Base-by-base conservation (phyloP, 2,113 vertebrate species). In the Oreochromis tanganicae region DNA sequence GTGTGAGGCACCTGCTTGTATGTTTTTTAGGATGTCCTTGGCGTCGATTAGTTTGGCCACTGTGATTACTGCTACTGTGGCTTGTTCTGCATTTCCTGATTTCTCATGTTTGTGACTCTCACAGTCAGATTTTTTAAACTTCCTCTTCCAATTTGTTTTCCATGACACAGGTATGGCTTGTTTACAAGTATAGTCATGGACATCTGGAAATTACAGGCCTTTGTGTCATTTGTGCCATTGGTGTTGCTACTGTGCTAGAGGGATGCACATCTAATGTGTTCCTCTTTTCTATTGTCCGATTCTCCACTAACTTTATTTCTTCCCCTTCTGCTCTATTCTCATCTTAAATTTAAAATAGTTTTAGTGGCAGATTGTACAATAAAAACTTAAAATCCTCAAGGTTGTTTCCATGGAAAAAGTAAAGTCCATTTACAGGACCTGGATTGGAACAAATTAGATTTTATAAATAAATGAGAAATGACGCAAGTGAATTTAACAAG, bases 401-500 rank as follows among this genome's bases (percentile, higher is more conserved):
- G 81, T 93, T 91, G 87, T 89, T 91, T 61, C 75, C 6, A 8
- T 86, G 82, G 27, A 93, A 84, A 91, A 83, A 50, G 4, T 4
- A 52, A 10, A n/a, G 85, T 87, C 80, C 6, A 54, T 88, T 88
- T 79, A 82, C 55, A 83, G 57, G 32, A 88, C 78, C 48, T 73
- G 3, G 54, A 93, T 36, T 55, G 55, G 10, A 78, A 79, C 27
- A 84, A 91, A 85, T 84, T 38, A 32, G 43, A 71, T 78, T 54
- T 56, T 83, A 82, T 89, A 80, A 92, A 91, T 88, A 90, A 59
- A 85, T 24, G 56, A 82, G 81, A 43, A 68, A 89, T 90, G 84
- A 88, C 71, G 56, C 91, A 93, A 91, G 86, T 59, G 21, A 63
- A 84, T 75, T 82, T 55, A 93, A 91, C 55, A 82, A 61, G 57